Percentiles rank a stretch among this genome's conserved stretches.
Conservation (phyloP, 2,113 vertebrate species). For the Tilapia sparmanii region DNA sequence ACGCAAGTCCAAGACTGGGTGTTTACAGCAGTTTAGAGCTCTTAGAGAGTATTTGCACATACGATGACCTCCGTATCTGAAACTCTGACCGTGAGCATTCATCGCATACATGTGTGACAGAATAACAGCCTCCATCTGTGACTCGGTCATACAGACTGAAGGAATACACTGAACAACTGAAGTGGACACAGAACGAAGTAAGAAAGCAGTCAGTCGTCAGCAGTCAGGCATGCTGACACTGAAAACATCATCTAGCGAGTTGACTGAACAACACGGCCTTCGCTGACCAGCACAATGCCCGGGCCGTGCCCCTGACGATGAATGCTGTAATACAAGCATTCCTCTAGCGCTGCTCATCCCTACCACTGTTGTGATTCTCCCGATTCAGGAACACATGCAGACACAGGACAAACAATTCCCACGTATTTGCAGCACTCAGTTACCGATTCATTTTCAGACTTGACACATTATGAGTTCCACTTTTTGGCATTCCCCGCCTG, state of each 20-base stretch:
- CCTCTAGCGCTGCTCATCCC: slow-evolving; percentile 14
- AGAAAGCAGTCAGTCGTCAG: not conserved
- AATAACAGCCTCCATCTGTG: not conserved
- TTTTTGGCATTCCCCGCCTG: not conserved
- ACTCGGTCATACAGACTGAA: not conserved
- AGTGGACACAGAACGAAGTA: not conserved
- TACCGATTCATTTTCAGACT: not conserved
- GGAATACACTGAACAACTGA: not conserved
- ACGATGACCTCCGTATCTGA: accelerated
- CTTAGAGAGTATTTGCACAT: not conserved
- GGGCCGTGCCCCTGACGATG: not conserved
- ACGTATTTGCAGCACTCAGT: not conserved
- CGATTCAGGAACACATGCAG: not conserved
- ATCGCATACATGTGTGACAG: accelerated
- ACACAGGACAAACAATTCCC: not conserved
- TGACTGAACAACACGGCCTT: not conserved
- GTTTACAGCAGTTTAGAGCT: not conserved
- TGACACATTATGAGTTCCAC: not conserved
- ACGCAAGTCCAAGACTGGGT: accelerated
- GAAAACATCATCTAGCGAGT: not conserved
- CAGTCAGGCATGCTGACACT: slow-evolving; percentile 4
- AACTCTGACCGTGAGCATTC: not conserved
- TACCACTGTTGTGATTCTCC: not conserved
- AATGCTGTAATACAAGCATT: slow-evolving; percentile 29
- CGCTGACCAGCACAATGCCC: not conserved